A percentile compares a stretch with the other conserved stretches of the same genome.
phyloP scores from a whole-genome alignment of 2,113 vertebrate genomes.

The Melanocharis versteri region DNA sequence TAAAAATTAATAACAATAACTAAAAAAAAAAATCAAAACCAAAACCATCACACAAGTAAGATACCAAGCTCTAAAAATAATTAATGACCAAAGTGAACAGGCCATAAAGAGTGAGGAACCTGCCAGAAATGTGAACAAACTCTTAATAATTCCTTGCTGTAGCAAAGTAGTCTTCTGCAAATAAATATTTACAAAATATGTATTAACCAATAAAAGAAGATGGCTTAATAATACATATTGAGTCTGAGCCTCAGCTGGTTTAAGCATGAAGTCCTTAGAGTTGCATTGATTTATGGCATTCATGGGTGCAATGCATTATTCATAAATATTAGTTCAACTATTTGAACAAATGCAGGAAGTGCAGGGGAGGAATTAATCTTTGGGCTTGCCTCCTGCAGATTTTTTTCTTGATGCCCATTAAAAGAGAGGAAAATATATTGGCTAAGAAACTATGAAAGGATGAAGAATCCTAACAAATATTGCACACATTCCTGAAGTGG shows the following conservation, averaged over 20 bases:
- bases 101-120: not conserved
- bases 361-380: not conserved
- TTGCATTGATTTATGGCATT: not conserved
- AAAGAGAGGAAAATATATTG: not conserved
- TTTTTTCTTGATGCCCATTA: not conserved
- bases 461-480: not conserved
- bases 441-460: not conserved
- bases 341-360: not conserved
- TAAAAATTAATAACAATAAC: not conserved
- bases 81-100: not conserved
- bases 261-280: not conserved
- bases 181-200: not conserved
- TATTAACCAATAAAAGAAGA: not conserved
- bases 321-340: slow-evolving; percentile 22
- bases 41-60: not conserved
- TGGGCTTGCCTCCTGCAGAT: not conserved
- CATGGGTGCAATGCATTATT: slow-evolving; percentile 1
- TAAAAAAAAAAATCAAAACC: not conserved
- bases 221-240: not conserved
- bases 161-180: not conserved
- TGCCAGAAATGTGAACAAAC: not conserved
- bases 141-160: not conserved
- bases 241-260: not conserved
- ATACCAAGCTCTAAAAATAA: not conserved
- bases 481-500: not conserved